phyloP scores from a whole-genome alignment of 2,888 invertebrate species.

The Papilio gigon region DNA sequence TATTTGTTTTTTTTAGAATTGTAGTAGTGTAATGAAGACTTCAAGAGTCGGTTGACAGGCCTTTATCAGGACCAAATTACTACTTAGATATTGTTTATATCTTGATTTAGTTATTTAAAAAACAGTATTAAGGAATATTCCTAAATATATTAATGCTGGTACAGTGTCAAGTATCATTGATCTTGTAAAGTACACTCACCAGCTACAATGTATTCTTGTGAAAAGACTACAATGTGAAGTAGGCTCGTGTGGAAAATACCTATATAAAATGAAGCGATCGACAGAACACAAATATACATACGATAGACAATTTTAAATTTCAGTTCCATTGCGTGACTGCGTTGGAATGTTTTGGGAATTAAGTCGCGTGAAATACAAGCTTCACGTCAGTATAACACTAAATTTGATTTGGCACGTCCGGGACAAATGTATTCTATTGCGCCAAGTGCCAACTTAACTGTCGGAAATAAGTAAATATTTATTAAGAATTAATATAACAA shows the following conservation, averaged over 20 bases:
- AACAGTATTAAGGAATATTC: background rate
- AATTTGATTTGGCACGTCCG: too few relatives aligned
- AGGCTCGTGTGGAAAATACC: background rate
- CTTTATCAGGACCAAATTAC: too few relatives aligned
- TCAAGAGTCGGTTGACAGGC: too few relatives aligned
- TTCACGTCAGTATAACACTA: background rate
- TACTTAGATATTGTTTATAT: too few relatives aligned
- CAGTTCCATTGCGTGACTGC: background rate
- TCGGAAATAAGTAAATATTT: too few relatives aligned
- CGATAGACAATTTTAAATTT: background rate
- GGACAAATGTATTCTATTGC: too few relatives aligned
- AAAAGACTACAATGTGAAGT: background rate
- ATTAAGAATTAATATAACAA: too few relatives aligned
- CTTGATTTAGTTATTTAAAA: background rate
- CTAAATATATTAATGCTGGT: background rate
- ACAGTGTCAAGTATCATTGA: constrained; percentile 8
- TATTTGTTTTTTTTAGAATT: too few relatives aligned
- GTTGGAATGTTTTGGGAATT: background rate
- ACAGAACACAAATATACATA: background rate
- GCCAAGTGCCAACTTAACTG: too few relatives aligned
- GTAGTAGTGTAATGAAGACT: too few relatives aligned
- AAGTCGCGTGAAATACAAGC: background rate
- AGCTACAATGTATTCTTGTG: background rate
- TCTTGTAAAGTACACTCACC: background rate
- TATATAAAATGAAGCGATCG: background rate